These are phyloP conservation scores for Pempheris klunzingeri DNA, from an alignment of 2,797 vertebrate genomes.

Conservation along the genomic window DNA sequence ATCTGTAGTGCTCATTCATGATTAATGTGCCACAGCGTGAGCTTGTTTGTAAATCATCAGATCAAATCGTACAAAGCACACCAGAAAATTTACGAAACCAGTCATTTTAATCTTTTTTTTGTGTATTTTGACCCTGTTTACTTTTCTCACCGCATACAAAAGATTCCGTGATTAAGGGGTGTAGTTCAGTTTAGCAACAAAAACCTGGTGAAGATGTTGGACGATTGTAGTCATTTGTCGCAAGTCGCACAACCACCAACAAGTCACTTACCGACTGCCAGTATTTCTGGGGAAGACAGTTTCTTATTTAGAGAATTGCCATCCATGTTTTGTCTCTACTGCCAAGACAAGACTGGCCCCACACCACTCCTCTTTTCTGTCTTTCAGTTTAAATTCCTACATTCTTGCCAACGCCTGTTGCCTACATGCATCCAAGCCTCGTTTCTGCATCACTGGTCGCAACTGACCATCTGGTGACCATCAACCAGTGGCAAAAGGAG, in stretches of 20 bases:
- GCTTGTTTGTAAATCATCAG: slow-evolving; percentile 17
- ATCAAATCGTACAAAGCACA: slow-evolving; percentile 11
- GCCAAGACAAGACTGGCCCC: neutral
- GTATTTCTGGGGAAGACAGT: neutral
- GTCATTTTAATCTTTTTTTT: neutral
- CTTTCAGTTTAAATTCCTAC: neutral
- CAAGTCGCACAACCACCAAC: neutral
- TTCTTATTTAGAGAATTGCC: neutral
- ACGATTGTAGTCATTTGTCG: neutral
- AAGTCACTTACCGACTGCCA: neutral
- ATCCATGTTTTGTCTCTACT: neutral
- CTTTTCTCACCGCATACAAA: neutral
- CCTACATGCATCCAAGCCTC: neutral
- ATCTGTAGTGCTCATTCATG: neutral
- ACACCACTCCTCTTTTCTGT: neutral
- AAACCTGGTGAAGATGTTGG: neutral
- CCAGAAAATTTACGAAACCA: neutral
- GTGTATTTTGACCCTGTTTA: neutral
- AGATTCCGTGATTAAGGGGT: too few relatives aligned
- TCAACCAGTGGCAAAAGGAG: neutral
- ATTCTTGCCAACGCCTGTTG: neutral
- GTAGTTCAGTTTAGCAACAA: neutral
- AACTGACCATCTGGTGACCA: neutral
- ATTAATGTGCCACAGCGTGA: slow-evolving; percentile 24
- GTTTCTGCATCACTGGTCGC: neutral